Conservation (phyloP, 2,888 invertebrate genomes). For the Dasypolia templi region DNA sequence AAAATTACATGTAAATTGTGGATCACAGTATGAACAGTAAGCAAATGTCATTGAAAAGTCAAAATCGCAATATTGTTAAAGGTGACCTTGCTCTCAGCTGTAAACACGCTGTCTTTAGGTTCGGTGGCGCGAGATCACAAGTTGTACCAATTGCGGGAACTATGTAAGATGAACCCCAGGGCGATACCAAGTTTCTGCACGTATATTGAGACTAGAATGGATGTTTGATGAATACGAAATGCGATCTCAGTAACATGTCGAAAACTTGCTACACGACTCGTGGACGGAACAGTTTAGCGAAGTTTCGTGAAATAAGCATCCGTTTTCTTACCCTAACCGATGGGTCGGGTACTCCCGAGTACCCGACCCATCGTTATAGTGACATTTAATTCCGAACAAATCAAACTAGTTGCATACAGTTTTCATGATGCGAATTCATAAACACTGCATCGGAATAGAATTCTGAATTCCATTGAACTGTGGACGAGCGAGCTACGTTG, state of each 20-base stretch:
- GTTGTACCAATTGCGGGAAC: slow-evolving; percentile 81
- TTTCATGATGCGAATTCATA: slow-evolving; percentile 80
- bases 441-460: slow-evolving; percentile 79
- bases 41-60: slow-evolving; percentile 27
- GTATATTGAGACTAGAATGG: slow-evolving; percentile 84
- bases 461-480: slow-evolving; percentile 83
- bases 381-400: slow-evolving; percentile 75
- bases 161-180: slow-evolving; percentile 84
- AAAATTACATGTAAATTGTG: not conserved
- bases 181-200: slow-evolving; percentile 82
- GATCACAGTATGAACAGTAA: not conserved
- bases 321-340: slow-evolving; percentile 56
- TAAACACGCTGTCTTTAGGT: slow-evolving; percentile 84
- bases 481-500: slow-evolving; percentile 76
- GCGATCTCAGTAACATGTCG: slow-evolving; percentile 74
- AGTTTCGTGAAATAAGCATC: slow-evolving; percentile 67
- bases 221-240: slow-evolving; percentile 86
- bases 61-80: slow-evolving; percentile 63
- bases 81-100: slow-evolving; percentile 75
- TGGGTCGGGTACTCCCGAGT: too few relatives aligned
- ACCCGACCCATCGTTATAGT: slow-evolving; percentile 37
- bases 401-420: slow-evolving; percentile 70
- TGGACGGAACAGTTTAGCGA: slow-evolving; percentile 65
- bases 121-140: slow-evolving; percentile 76
- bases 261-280: slow-evolving; percentile 68